Conservation (phyloP, 2,113 vertebrate species). For the Triplophysa siluroides region DNA sequence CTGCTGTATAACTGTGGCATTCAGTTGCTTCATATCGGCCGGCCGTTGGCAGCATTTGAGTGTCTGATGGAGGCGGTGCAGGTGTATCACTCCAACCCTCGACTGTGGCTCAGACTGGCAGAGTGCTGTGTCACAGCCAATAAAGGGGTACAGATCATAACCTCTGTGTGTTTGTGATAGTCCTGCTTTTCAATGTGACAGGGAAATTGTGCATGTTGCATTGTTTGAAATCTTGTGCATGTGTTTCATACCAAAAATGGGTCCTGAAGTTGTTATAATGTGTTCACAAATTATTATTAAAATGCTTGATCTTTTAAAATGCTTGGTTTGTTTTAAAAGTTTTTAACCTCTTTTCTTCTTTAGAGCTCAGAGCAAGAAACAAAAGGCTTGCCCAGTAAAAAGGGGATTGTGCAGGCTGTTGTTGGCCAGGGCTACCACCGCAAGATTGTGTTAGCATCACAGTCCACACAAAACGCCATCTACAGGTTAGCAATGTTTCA, state of each 20-base stretch:
- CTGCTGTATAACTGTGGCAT: slow-evolving; percentile 96
- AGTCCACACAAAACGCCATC: slow-evolving; percentile 90
- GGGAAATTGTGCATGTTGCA: too few relatives aligned
- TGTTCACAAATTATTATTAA: not conserved
- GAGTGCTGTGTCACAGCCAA: slow-evolving; percentile 98
- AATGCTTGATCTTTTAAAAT: not conserved
- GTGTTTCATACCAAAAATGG: not conserved
- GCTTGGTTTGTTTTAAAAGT: not conserved
- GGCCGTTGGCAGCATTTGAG: slow-evolving; percentile 94
- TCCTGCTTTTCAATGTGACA: too few relatives aligned
- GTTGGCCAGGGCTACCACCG: slow-evolving; percentile 97
- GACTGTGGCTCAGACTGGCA: slow-evolving; percentile 93
- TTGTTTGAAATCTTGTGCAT: not conserved
- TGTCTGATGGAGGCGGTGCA: slow-evolving; percentile 97
- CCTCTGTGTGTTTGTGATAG: too few relatives aligned
- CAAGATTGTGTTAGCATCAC: slow-evolving; percentile 95
- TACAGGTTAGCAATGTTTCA: slow-evolving; percentile 83
- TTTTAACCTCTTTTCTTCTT: not conserved
- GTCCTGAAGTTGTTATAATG: not conserved
- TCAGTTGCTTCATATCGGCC: slow-evolving; percentile 91
- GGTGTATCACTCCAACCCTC: slow-evolving; percentile 95
- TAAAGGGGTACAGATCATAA: slow-evolving; percentile 79
- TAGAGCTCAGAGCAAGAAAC: slow-evolving; percentile 95
- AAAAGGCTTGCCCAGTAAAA: slow-evolving; percentile 97
- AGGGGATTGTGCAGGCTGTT: slow-evolving; percentile 97